Conservation (phyloP, 2,113 vertebrate species). For the Poecile atricapillus region DNA sequence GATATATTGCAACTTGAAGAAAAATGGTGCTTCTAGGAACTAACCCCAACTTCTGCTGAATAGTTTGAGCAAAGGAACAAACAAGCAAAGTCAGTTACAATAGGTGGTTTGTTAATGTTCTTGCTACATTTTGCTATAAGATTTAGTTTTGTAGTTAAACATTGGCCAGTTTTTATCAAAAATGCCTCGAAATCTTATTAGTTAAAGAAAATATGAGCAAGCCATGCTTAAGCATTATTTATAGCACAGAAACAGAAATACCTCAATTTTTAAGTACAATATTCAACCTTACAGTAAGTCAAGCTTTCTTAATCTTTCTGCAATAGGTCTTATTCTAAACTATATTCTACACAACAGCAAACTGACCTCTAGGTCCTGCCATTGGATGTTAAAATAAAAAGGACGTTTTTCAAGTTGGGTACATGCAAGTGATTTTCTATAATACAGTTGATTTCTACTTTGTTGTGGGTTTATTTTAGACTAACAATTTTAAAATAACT, state of each 20-base stretch:
- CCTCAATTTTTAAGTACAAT: not conserved
- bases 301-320: not conserved
- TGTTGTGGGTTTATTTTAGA: not conserved
- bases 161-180: not conserved
- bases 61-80: not conserved
- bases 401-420: not conserved
- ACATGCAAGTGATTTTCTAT: not conserved
- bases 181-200: not conserved
- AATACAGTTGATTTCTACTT: not conserved
- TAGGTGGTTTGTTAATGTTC: not conserved
- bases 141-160: not conserved
- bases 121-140: not conserved
- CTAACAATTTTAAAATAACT: not conserved
- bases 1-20: not conserved
- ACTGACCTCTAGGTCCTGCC: not conserved
- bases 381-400: not conserved
- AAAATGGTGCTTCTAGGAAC: not conserved
- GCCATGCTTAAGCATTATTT: not conserved
- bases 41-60: not conserved
- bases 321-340: not conserved
- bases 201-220: not conserved
- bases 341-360: not conserved
- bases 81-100: not conserved
- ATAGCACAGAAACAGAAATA: not conserved
- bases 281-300: not conserved